Percentiles rank a stretch among this genome's conserved stretches.
Conservation (phyloP, 2,888 invertebrate species). For the Eilema depressum region DNA sequence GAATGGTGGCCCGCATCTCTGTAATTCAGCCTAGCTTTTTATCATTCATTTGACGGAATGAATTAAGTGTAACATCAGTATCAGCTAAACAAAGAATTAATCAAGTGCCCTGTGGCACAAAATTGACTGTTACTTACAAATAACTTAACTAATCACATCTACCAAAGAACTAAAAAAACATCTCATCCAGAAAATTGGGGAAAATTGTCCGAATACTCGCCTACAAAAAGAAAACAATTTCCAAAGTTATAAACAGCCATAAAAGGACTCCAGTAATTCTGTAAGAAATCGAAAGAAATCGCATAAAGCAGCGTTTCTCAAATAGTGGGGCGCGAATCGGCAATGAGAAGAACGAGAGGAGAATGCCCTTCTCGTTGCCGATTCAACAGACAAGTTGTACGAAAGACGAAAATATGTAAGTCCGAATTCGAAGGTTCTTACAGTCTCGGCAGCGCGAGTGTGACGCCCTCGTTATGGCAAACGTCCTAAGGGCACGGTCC, state of each 20-base stretch:
- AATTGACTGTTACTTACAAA: background rate
- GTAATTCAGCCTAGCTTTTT: too few species aligned
- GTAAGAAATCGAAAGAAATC: background rate
- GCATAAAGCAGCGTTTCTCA: background rate
- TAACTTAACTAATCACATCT: background rate
- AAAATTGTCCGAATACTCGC: background rate
- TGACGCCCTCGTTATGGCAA: too few species aligned
- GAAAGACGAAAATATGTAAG: too few species aligned
- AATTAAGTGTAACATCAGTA: background rate
- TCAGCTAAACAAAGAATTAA: background rate
- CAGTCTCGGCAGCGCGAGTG: too few species aligned
- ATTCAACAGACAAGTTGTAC: too few species aligned
- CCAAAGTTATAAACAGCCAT: background rate
- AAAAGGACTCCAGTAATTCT: background rate
- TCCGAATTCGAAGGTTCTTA: too few species aligned
- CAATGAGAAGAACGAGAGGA: too few species aligned
- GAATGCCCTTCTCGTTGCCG: too few species aligned
- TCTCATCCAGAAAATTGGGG: background rate
- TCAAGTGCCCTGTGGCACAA: background rate
- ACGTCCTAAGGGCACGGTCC: too few species aligned
- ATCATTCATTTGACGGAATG: too few species aligned
- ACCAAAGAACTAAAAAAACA: background rate
- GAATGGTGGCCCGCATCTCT: too few species aligned
- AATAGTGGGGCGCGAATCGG: too few species aligned
- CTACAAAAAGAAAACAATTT: background rate